Evolutionary conservation across 2,888 invertebrate species (phyloP).

Genomic region (Andrena bicolor): DNA sequence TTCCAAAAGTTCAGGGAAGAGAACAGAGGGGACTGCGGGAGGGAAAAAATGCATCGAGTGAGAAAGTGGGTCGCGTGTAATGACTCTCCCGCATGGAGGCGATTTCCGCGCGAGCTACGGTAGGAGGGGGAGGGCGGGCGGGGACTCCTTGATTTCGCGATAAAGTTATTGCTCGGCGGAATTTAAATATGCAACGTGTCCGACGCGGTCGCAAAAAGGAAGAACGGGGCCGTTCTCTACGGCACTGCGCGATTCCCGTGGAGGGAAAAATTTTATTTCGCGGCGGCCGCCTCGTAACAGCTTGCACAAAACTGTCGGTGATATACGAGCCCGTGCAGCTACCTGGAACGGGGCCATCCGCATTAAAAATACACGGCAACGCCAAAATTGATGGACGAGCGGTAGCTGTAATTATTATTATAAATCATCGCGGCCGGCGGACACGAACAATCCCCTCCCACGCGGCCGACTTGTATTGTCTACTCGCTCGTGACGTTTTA

Average conservation of each 20-base stretch:
- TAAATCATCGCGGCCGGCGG: slow-evolving; percentile 72
- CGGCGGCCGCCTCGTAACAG: slow-evolving; percentile 78
- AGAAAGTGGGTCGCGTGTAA: slow-evolving; percentile 4
- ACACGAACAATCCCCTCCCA: slow-evolving; percentile 12
- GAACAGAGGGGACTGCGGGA: neutral
- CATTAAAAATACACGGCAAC: slow-evolving; percentile 76
- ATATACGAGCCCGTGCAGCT: slow-evolving; percentile 77
- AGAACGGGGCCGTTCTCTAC: slow-evolving; percentile 44
- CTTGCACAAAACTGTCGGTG: slow-evolving; percentile 81
- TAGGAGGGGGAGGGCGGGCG: neutral
- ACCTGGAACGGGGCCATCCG: slow-evolving; percentile 74
- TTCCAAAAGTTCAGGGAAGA: neutral
- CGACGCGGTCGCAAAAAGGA: slow-evolving; percentile 51
- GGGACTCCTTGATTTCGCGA: slow-evolving; percentile 59
- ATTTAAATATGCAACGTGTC: slow-evolving; percentile 68
- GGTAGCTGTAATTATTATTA: slow-evolving; percentile 79
- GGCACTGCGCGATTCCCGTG: slow-evolving; percentile 64
- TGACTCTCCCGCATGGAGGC: slow-evolving; percentile 12
- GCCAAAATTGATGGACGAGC: slow-evolving; percentile 76
- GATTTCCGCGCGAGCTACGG: slow-evolving; percentile 14
- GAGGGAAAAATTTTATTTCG: slow-evolving; percentile 77
- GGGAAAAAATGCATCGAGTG: neutral
- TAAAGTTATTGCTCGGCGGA: slow-evolving; percentile 64
- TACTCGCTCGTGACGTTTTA: slow-evolving; percentile 57
- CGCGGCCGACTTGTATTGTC: slow-evolving; percentile 57